These are phyloP conservation scores for Drosophila dives DNA, from an alignment of 2,888 invertebrate genomes.

Conservation along the genomic window DNA sequence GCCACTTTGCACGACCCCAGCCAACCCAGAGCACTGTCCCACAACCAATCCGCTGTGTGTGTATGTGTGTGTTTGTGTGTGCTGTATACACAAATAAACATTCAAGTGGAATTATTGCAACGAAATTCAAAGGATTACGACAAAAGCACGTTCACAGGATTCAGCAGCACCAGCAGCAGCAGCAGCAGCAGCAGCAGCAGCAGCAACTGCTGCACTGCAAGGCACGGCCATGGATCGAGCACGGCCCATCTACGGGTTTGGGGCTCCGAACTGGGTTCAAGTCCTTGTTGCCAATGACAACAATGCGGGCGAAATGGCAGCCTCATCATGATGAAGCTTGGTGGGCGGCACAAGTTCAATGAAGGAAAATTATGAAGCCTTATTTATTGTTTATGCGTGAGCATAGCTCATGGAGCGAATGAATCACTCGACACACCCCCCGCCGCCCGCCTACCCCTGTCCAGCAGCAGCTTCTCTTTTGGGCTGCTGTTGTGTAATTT, in stretches of 20 bases:
- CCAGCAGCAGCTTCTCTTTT: neutral
- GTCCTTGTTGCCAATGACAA: slow-evolving; percentile 75
- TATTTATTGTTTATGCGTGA: slow-evolving; percentile 81
- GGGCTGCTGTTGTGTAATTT: slow-evolving; percentile 41
- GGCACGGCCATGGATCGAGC: slow-evolving; percentile 59
- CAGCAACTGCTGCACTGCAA: slow-evolving; percentile 59
- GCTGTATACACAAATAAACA: slow-evolving; percentile 80
- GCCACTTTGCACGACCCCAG: slow-evolving; percentile 21
- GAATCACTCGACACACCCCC: slow-evolving; percentile 11
- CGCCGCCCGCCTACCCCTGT: neutral
- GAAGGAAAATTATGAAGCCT: slow-evolving; percentile 80
- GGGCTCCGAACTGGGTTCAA: slow-evolving; percentile 26
- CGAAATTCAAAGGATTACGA: slow-evolving; percentile 81
- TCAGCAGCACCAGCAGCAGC: slow-evolving; percentile 53
- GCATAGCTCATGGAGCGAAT: slow-evolving; percentile 68
- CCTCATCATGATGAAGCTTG: slow-evolving; percentile 56
- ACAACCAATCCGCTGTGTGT: slow-evolving; percentile 13
- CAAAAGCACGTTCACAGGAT: slow-evolving; percentile 81
- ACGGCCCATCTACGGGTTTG: slow-evolving; percentile 23
- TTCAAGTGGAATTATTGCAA: slow-evolving; percentile 81
- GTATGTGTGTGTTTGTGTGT: slow-evolving; percentile 43
- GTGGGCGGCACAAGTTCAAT: slow-evolving; percentile 72
- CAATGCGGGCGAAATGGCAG: slow-evolving; percentile 68
- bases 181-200: slow-evolving; percentile 47
- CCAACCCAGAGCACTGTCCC: neutral